Evolutionary conservation across 2,797 vertebrate species (phyloP), one percentile per base, ranked within the genome.

Genomic region (Oreochromis mossambicus): DNA sequence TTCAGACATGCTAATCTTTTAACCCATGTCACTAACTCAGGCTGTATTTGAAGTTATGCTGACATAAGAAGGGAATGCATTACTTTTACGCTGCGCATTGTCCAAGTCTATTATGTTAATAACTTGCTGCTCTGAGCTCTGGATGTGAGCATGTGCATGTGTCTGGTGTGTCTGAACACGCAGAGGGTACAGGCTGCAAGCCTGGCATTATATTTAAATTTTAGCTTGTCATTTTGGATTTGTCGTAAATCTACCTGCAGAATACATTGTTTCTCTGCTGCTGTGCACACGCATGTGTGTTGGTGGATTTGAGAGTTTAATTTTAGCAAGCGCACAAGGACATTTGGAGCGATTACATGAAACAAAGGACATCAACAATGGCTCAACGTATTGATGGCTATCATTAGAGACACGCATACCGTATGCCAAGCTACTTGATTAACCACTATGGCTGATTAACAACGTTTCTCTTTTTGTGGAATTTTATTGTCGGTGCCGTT

Each of bases 101-200:
- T 91, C 88, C 87, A 84, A 91, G 70, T 82, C 86, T 55, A 92
- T 94, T 92, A 95, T 94, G 93, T 79, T 91, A 92, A 94, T 90
- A 36, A 50, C 68, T 26, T 14, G 81, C 75, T 83, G 9, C 73
- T 56, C 79, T 12, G 50, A 73, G 15, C 63, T 86, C 46, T 55
- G 73, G 58, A 70, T 63, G 76, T 54, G 38, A 58, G 58, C 51
- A 46, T 13, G 24, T 26, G 48, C 17, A 36, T 5, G 29, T 19
- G 24, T n/a, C 29, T 50, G 41, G 54, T 61, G 21, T 78, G 29
- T 77, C 32, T 19, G 43, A 7, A 50, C 2, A 11, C 12, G 13
- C 76, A 3, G 26, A n/a, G 46, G 70, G 70, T 32, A n/a, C 70
- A 75, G 38, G 41, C 61, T 82, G 84, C 79, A 73, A 81, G 82